Base-by-base conservation (phyloP, 2,888 invertebrate genomes). In the Dinocampus coccinellae region DNA sequence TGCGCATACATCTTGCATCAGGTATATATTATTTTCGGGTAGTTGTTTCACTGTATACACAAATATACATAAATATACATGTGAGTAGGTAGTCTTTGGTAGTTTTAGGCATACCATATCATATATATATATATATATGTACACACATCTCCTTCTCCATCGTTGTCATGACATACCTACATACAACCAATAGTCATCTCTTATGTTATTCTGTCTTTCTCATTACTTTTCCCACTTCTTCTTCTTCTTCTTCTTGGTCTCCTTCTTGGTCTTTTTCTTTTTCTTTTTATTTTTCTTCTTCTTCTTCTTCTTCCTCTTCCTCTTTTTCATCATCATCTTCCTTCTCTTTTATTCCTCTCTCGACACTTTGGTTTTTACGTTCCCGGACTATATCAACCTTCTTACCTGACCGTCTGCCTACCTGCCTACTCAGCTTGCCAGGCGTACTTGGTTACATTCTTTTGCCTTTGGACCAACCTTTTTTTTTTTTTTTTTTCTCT, bases 401-500 rank as follows among this genome's bases (percentile, higher is more conserved):
- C 57, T 34, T 58, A 60, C 61, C 65, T 26, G 57, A 42, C 47
- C 29, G 47, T 42, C 63, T 66, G 36, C 24, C 66, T 66, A 47
- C 42, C 42, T 66, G 55, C 66, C 66, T 66, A 66, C 66, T 66
- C 55, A 53, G 33, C 55, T 39, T 20, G 29, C 55, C 11, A 65
- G n/a, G 55, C 34, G 66, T 66, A 66, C 66, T 66, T 66, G 36
- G 66, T 66, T 66, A 66, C 66, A 66, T 66, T 66, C 66, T 66
- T 66, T 57, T 26, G 57, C 66, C 57, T 58, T 65, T 65, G 22
- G 34, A 42, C 29, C 24, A 13, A 62, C 62, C 62, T 13, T 26
- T 20, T 16, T 24, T 29, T 57, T 29, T 55, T 34, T 39, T 62
- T 62, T 63, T 42, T 62, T 62, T n/a, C n/a, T n/a, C n/a, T n/a